Conservation (phyloP, 2,888 invertebrate genomes). For the Phalangium opilio region DNA sequence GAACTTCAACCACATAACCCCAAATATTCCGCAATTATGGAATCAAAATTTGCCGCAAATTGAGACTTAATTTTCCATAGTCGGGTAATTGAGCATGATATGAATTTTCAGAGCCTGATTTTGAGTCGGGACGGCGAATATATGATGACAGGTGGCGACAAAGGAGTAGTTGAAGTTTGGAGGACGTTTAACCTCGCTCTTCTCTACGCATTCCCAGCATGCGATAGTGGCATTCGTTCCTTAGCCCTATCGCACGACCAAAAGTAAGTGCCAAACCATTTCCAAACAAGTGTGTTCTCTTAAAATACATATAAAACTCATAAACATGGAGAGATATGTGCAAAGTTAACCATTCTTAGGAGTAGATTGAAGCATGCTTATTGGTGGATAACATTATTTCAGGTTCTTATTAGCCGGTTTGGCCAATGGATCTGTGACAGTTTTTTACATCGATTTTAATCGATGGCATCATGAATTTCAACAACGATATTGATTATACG, state of each 20-base stretch:
- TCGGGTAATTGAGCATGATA: too few relatives aligned
- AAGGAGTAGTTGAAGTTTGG: constrained; percentile 96
- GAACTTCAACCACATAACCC: too few relatives aligned
- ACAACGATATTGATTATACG: constrained; percentile 14
- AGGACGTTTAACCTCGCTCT: constrained; percentile 91
- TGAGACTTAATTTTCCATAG: constrained; percentile 4
- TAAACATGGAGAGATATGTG: too few relatives aligned
- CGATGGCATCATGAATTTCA: constrained; percentile 19
- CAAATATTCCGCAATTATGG: background rate
- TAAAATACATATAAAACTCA: too few relatives aligned
- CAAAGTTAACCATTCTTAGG: too few relatives aligned
- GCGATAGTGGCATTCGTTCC: constrained; percentile 85
- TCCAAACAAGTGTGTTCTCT: too few relatives aligned
- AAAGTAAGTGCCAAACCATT: constrained; percentile 79
- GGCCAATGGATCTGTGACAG: constrained; percentile 92
- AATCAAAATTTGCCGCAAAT: too few relatives aligned
- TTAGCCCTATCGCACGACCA: constrained; percentile 96
- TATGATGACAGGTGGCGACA: constrained; percentile 91
- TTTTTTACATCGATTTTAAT: constrained; percentile 99
- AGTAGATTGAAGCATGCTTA: too few relatives aligned
- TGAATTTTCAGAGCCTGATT: constrained; percentile 42
- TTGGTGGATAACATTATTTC: background rate
- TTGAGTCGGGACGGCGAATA: constrained; percentile 97
- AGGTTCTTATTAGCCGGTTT: constrained; percentile 68
- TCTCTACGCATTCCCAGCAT: constrained; percentile 93